These are phyloP conservation scores for Macroramphosus scolopax DNA, from an alignment of 2,797 vertebrate genomes.

Conservation along the genomic window DNA sequence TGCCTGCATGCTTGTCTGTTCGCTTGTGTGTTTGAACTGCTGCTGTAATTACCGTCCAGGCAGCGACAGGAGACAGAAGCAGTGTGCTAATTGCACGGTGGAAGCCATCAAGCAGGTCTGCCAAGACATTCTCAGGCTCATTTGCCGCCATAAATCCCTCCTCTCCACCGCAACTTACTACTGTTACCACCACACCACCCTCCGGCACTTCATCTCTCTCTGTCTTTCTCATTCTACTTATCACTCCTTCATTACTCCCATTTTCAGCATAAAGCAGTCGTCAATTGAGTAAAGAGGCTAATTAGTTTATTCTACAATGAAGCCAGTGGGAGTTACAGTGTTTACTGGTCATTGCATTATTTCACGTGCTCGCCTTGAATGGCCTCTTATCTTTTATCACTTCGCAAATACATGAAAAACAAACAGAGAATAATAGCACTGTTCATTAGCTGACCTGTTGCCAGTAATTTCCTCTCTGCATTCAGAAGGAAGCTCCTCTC, in stretches of 20 bases:
- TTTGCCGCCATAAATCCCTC: slow-evolving; percentile 45
- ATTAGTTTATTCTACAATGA: too few relatives aligned
- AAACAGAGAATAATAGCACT: slow-evolving; percentile 9
- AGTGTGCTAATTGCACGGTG: slow-evolving; percentile 50
- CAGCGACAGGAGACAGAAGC: slow-evolving; percentile 43
- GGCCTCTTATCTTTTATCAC: slow-evolving; percentile 17
- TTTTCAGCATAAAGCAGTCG: background rate
- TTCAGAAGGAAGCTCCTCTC: slow-evolving; percentile 13
- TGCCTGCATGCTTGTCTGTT: slow-evolving; percentile 13
- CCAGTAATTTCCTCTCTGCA: slow-evolving; percentile 27
- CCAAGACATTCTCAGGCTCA: slow-evolving; percentile 36
- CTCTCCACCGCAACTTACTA: slow-evolving; percentile 5
- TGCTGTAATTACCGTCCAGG: slow-evolving; percentile 38
- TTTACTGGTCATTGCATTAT: slow-evolving; percentile 1
- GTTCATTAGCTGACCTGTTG: slow-evolving; percentile 28
- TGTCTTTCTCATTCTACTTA: background rate
- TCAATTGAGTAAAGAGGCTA: background rate
- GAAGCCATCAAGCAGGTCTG: slow-evolving; percentile 47
- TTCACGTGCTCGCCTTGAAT: slow-evolving; percentile 16
- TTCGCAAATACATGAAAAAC: slow-evolving; percentile 22
- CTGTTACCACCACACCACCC: slow-evolving; percentile 9
- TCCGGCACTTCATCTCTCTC: slow-evolving; percentile 5
- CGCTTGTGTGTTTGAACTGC: slow-evolving; percentile 39
- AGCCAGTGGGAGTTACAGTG: too few relatives aligned
- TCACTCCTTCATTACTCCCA: background rate